phyloP scores from a whole-genome alignment of 2,113 vertebrate genomes.

The Alligator mississippiensis region DNA sequence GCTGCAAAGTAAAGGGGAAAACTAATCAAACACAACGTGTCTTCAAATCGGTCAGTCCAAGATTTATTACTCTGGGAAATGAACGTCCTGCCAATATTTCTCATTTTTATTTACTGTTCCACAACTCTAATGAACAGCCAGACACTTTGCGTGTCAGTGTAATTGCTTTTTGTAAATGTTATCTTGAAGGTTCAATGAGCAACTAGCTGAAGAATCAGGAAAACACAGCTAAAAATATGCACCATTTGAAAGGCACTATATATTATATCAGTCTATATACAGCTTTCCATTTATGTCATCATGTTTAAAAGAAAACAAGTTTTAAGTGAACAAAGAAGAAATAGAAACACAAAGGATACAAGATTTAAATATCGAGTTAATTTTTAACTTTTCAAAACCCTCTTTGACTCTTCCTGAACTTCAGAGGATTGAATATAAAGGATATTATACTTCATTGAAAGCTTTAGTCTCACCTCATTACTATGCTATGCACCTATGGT shows the following conservation, averaged over 20 bases:
- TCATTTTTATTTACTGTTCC: constrained; percentile 19
- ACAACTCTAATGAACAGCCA: constrained; percentile 16
- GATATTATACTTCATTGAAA: not conserved
- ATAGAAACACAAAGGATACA: not conserved
- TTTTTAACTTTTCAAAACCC: not conserved
- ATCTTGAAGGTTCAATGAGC: not conserved
- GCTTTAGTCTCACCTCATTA: not conserved
- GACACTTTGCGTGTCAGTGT: constrained; percentile 15
- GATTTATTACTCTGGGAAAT: constrained; percentile 24
- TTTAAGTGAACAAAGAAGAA: not conserved
- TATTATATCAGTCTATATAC: not conserved
- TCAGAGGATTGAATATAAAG: not conserved
- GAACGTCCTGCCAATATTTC: constrained; percentile 30
- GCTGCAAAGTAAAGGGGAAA: not conserved
- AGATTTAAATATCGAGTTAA: not conserved
- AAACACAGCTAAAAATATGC: not conserved
- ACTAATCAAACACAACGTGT: not conserved
- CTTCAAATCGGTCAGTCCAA: constrained; percentile 22
- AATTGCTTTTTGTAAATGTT: constrained; percentile 31
- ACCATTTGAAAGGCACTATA: not conserved
- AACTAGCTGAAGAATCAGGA: not conserved
- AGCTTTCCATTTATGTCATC: not conserved
- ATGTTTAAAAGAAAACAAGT: not conserved
- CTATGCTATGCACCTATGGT: not conserved
- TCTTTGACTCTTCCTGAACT: not conserved